Percentiles rank a stretch among this genome's conserved stretches.
These are phyloP conservation scores for Eupithecia vulgata DNA, from an alignment of 2,888 invertebrate genomes.

Conservation along the genomic window DNA sequence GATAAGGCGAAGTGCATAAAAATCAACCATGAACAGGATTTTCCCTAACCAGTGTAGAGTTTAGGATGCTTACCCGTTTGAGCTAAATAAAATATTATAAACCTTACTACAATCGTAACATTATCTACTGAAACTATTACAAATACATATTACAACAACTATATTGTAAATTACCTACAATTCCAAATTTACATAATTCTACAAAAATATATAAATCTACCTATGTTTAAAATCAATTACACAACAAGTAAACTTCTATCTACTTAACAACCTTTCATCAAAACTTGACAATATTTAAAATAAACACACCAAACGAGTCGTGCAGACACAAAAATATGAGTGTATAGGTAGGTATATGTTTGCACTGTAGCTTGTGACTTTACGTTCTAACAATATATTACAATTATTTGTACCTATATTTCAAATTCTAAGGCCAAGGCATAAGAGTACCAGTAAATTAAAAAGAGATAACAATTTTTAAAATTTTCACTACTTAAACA, in stretches of 20 bases:
- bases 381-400: neutral
- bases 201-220: constrained; percentile 33
- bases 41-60: neutral
- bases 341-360: neutral
- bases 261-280: constrained; percentile 24
- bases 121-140: neutral
- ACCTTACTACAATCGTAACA: neutral
- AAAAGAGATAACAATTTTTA: neutral
- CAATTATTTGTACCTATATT: neutral
- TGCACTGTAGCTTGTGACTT: neutral
- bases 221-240: constrained; percentile 21
- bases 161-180: neutral
- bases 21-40: neutral
- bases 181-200: constrained; percentile 16
- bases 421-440: constrained; percentile 1
- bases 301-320: constrained; percentile 12
- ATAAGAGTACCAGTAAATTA: neutral
- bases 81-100: constrained; percentile 2
- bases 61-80: neutral
- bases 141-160: constrained; percentile 1
- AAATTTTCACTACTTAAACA: constrained; percentile 7
- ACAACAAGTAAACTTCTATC: constrained; percentile 18
- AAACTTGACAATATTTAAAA: constrained; percentile 13
- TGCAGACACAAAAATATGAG: neutral
- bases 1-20: neutral